Percentiles rank a stretch among this genome's conserved stretches.
Conservation (phyloP, 2,888 invertebrate species). For the Diadegma fenestrale region DNA sequence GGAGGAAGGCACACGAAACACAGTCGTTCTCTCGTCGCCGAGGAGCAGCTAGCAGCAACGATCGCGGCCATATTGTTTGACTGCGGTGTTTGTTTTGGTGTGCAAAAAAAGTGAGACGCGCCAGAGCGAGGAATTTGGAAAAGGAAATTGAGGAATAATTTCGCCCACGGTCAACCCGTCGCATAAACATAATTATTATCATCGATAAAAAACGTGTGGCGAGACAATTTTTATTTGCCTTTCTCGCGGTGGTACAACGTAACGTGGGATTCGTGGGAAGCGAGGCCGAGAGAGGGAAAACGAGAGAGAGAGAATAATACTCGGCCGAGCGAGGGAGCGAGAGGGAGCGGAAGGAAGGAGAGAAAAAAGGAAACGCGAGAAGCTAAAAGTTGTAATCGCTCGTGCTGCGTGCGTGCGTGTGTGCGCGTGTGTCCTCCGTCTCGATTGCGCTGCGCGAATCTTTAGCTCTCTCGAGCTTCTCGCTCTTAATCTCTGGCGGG, state of each 20-base stretch:
- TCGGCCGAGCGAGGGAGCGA: background rate
- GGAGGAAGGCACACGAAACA: constrained; percentile 70
- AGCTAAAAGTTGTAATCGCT: constrained; percentile 53
- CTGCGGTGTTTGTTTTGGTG: constrained; percentile 83
- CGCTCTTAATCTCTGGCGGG: constrained; percentile 12
- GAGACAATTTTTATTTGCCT: background rate
- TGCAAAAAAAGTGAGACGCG: constrained; percentile 70
- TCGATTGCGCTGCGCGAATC: constrained; percentile 36
- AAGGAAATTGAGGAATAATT: constrained; percentile 67
- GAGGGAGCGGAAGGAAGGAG: background rate
- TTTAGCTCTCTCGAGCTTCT: constrained; percentile 20
- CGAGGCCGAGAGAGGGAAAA: constrained; percentile 1
- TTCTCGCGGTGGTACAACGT: background rate
- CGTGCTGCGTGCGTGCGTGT: constrained; percentile 30
- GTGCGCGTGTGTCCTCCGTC: background rate
- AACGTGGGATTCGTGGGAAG: constrained; percentile 9
- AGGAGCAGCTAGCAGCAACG: constrained; percentile 75
- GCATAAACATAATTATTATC: constrained; percentile 34
- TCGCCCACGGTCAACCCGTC: constrained; percentile 67
- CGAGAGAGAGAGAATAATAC: background rate
- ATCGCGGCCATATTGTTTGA: constrained; percentile 83
- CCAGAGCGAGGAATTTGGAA: constrained; percentile 53
- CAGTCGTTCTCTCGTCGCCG: constrained; percentile 75
- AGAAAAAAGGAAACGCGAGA: constrained; percentile 26
- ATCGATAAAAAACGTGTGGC: background rate